phyloP scores from a whole-genome alignment of 2,888 invertebrate species.

The Noctua fimbriata region DNA sequence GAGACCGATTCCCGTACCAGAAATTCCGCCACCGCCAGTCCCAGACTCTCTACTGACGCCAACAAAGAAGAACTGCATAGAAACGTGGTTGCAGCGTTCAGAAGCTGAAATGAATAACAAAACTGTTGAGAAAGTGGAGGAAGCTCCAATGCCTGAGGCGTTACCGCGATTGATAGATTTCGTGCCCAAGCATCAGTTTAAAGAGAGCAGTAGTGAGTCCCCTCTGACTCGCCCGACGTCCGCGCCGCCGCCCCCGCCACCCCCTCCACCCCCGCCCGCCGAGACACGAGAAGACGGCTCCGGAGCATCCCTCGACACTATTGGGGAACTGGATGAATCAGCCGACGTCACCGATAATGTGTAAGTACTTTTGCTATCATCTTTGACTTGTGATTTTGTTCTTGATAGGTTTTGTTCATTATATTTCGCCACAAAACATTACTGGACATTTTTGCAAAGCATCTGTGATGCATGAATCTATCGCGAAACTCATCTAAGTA shows the following conservation, averaged over 20 bases:
- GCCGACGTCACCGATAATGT: slow-evolving; percentile 83
- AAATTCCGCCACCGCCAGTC: slow-evolving; percentile 75
- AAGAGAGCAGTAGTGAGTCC: slow-evolving; percentile 79
- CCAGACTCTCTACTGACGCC: slow-evolving; percentile 84
- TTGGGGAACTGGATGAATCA: slow-evolving; percentile 93
- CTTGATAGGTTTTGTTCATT: background rate
- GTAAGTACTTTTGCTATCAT: slow-evolving; percentile 77
- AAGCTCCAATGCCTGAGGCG: slow-evolving; percentile 83
- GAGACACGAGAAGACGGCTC: slow-evolving; percentile 90
- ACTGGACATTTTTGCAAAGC: background rate
- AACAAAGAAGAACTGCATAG: slow-evolving; percentile 88
- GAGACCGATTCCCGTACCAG: slow-evolving; percentile 80
- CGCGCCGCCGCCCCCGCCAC: slow-evolving; percentile 84
- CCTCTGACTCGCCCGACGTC: slow-evolving; percentile 80
- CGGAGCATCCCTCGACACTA: slow-evolving; percentile 92
- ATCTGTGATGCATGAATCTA: background rate
- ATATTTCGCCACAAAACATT: background rate
- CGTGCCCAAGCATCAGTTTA: slow-evolving; percentile 91
- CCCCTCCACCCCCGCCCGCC: slow-evolving; percentile 83
- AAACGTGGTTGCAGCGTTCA: slow-evolving; percentile 87
- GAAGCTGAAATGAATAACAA: slow-evolving; percentile 88
- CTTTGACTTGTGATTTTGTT: background rate
- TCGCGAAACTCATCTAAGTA: background rate
- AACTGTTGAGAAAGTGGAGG: slow-evolving; percentile 82
- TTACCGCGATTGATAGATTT: slow-evolving; percentile 93